Percentiles rank a stretch among this genome's conserved stretches.
Conservation (phyloP, 2,797 vertebrate genomes). For the Oryzias sinensis region DNA sequence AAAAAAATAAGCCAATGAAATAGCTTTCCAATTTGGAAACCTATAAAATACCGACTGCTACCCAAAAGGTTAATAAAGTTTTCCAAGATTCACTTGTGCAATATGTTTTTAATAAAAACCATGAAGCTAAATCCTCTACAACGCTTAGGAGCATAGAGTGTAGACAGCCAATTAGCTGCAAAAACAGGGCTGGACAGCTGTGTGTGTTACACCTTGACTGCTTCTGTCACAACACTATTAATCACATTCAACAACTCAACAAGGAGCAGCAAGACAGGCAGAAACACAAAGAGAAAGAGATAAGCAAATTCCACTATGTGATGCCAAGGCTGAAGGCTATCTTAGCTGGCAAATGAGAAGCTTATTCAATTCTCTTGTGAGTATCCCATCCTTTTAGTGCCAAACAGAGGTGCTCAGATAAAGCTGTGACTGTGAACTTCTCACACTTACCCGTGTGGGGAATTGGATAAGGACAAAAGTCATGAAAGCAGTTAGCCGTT, state of each 20-base stretch:
- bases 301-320: slow-evolving; percentile 39
- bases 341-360: slow-evolving; percentile 54
- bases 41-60: slow-evolving; percentile 9
- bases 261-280: slow-evolving; percentile 16
- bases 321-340: slow-evolving; percentile 45
- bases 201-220: slow-evolving; percentile 41
- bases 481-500: slow-evolving; percentile 13
- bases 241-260: slow-evolving; percentile 55
- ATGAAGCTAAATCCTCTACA: slow-evolving; percentile 7
- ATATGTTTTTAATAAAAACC: slow-evolving; percentile 12
- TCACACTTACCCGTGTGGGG: slow-evolving; percentile 46
- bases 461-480: slow-evolving; percentile 46
- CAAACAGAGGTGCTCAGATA: slow-evolving; percentile 14
- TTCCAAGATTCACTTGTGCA: slow-evolving; percentile 12
- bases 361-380: slow-evolving; percentile 40
- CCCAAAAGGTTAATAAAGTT: slow-evolving; percentile 46
- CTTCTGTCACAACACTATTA: slow-evolving; percentile 71
- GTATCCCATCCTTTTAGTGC: slow-evolving; percentile 11
- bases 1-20: slow-evolving; percentile 36
- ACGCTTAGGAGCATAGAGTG: slow-evolving; percentile 28
- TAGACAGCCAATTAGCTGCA: slow-evolving; percentile 55
- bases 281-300: slow-evolving; percentile 12
- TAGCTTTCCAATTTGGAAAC: slow-evolving; percentile 41
- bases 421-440: slow-evolving; percentile 4
- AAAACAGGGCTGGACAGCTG: slow-evolving; percentile 34